Conservation (phyloP, 1,140 invertebrate genomes). For the Saccostrea cuccullata region DNA sequence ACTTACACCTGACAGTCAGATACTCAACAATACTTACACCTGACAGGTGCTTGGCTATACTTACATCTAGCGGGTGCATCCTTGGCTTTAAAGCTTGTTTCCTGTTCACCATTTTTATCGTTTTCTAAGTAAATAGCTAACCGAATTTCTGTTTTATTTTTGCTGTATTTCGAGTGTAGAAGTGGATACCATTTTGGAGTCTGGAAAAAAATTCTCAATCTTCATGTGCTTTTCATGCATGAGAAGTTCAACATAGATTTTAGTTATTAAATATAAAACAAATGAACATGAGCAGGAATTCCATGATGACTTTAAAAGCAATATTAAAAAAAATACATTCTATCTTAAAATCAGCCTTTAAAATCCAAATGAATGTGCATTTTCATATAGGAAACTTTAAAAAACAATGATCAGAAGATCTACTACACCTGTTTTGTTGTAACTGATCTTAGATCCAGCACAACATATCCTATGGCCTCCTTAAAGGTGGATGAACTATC, state of each 20-base stretch:
- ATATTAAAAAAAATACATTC: background rate
- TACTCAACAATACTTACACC: background rate
- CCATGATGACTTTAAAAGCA: background rate
- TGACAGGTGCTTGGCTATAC: background rate
- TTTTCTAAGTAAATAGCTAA: slow-evolving; percentile 79
- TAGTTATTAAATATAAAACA: background rate
- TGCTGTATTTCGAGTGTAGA: slow-evolving; percentile 79
- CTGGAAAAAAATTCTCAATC: slow-evolving; percentile 60
- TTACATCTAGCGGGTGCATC: slow-evolving; percentile 64
- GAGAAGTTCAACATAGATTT: background rate
- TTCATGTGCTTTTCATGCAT: background rate
- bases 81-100: slow-evolving; percentile 66
- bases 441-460: slow-evolving; percentile 79
- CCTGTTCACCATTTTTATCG: slow-evolving; percentile 64
- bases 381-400: too few relatives aligned
- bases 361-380: too few relatives aligned
- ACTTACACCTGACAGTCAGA: too few relatives aligned
- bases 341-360: background rate
- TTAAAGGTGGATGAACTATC: slow-evolving; percentile 73
- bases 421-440: slow-evolving; percentile 69
- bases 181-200: slow-evolving; percentile 79
- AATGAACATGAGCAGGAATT: background rate
- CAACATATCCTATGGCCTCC: slow-evolving; percentile 79
- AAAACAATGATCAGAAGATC: too few relatives aligned
- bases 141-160: slow-evolving; percentile 78